Percentiles rank a stretch among this genome's conserved stretches.
Conservation (phyloP, 2,113 vertebrate genomes). For the Oxygymnocypris stewartii region DNA sequence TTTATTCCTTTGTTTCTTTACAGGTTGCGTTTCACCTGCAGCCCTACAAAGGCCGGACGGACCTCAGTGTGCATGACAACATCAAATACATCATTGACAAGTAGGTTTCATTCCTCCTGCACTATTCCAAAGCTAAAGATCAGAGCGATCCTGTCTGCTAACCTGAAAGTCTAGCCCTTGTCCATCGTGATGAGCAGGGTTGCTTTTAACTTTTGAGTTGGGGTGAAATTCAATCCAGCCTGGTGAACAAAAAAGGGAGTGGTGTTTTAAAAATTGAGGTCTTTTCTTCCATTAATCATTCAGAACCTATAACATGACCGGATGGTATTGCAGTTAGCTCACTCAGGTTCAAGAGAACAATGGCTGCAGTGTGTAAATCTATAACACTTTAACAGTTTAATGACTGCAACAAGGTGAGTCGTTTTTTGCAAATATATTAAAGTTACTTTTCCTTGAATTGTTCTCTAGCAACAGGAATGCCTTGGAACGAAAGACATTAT, state of each 20-base stretch:
- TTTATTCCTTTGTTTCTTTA: conserved; percentile 16
- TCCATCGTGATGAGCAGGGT: conserved; percentile 14
- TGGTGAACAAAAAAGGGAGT: conserved; percentile 30
- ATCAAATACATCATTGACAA: conserved; percentile 89
- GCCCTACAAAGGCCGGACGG: conserved; percentile 86
- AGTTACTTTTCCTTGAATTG: not conserved
- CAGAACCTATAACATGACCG: conserved; percentile 28
- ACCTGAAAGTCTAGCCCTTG: conserved; percentile 7
- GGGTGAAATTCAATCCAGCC: conserved; percentile 26
- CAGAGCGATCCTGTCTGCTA: conserved; percentile 3
- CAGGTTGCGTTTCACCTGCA: conserved; percentile 91
- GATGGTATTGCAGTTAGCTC: not conserved
- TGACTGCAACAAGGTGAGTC: not conserved
- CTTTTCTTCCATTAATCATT: conserved; percentile 34
- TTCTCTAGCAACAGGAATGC: not conserved
- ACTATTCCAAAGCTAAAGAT: not conserved
- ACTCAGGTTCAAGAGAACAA: not conserved
- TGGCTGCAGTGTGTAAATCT: conserved; percentile 4
- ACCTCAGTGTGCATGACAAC: conserved; percentile 84
- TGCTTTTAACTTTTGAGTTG: conserved; percentile 31
- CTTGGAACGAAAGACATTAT: not conserved
- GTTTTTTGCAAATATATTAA: not conserved
- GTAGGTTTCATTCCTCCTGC: conserved; percentile 68
- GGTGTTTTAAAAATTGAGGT: conserved; percentile 61
- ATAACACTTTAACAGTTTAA: not conserved